A percentile compares a stretch with the other conserved stretches of the same genome.
These are phyloP conservation scores for Eupithecia pulchellata DNA, from an alignment of 2,888 invertebrate genomes.

Conservation along the genomic window DNA sequence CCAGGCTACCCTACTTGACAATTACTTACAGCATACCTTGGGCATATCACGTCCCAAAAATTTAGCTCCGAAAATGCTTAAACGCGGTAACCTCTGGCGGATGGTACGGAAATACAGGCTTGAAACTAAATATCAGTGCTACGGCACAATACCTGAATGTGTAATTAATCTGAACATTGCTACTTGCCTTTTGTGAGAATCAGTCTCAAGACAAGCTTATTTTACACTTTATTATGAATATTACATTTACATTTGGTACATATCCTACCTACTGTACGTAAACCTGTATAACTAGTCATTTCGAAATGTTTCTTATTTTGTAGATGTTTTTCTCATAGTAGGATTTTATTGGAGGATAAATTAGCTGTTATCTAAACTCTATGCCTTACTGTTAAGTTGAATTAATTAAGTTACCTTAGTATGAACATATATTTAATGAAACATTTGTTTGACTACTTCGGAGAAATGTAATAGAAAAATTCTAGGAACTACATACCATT, in stretches of 20 bases:
- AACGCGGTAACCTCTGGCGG: background rate
- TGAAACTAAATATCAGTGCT: background rate
- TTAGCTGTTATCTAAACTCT: background rate
- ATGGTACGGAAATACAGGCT: background rate
- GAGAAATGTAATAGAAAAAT: background rate
- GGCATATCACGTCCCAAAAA: background rate
- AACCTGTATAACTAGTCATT: background rate
- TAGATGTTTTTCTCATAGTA: background rate
- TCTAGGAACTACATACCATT: background rate
- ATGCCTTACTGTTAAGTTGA: background rate
- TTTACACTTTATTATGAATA: background rate
- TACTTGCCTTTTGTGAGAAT: background rate
- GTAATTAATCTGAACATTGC: slow-evolving; percentile 3
- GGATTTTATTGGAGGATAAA: background rate
- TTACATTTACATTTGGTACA: background rate
- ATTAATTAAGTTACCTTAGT: background rate
- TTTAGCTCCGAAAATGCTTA: background rate
- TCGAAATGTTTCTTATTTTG: background rate
- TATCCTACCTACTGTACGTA: no score
- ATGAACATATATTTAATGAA: background rate
- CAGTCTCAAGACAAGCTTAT: background rate
- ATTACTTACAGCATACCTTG: background rate
- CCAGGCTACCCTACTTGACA: background rate
- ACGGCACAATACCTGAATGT: background rate
- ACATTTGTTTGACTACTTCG: background rate